A percentile compares a stretch with the other conserved stretches of the same genome.
These are phyloP conservation scores for Aurelia sp. DNA, from an alignment of 30 jellyfish, hydroid and myxozoan genomes.

Conservation along the genomic window DNA sequence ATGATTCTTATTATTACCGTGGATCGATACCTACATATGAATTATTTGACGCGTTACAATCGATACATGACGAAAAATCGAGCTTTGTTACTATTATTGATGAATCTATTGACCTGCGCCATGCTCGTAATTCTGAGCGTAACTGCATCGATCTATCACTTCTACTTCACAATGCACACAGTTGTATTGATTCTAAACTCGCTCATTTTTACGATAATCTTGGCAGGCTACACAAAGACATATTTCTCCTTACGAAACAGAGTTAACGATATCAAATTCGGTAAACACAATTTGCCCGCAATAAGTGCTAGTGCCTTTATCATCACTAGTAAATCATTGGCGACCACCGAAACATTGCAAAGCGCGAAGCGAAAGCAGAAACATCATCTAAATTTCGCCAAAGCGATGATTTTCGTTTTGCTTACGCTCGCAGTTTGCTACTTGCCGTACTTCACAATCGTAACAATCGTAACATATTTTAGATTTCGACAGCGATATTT, in stretches of 20 bases:
- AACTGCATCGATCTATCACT: slow-evolving; percentile 24
- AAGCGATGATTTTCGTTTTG: slow-evolving; percentile 61
- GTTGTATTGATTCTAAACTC: slow-evolving; percentile 35
- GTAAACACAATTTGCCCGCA: slow-evolving; percentile 8
- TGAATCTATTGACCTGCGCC: neutral
- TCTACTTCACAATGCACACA: slow-evolving; percentile 56
- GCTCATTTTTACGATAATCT: slow-evolving; percentile 22
- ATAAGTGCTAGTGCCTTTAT: neutral
- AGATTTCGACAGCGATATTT: neutral
- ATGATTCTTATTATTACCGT: slow-evolving; percentile 65
- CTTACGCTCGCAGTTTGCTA: slow-evolving; percentile 51
- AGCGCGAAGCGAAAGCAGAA: slow-evolving; percentile 17
- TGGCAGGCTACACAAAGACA: slow-evolving; percentile 35
- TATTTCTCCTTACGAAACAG: slow-evolving; percentile 48
- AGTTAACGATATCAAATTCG: slow-evolving; percentile 22
- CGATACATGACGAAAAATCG: slow-evolving; percentile 46
- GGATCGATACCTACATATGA: slow-evolving; percentile 63
- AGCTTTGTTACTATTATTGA: slow-evolving; percentile 13
- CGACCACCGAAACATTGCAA: neutral
- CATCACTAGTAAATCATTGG: neutral
- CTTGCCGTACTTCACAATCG: slow-evolving; percentile 49
- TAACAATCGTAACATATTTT: slow-evolving; percentile 26
- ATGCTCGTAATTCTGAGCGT: slow-evolving; percentile 15
- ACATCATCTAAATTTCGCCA: slow-evolving; percentile 56
- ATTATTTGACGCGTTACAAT: slow-evolving; percentile 53